Base-by-base conservation (phyloP, 2,888 invertebrate species). In the Eristalis tenax region DNA sequence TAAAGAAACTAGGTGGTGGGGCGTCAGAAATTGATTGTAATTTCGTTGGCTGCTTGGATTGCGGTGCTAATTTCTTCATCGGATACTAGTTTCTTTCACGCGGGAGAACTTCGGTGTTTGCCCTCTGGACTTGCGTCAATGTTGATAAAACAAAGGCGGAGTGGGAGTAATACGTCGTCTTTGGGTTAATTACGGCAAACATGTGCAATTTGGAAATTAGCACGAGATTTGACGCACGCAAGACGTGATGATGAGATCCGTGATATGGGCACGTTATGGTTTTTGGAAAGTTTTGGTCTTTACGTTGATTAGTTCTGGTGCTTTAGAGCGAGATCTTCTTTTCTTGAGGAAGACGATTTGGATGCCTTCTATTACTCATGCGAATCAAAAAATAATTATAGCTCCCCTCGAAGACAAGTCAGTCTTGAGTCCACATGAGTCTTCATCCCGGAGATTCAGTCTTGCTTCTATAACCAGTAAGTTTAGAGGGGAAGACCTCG, bases 141-240 rank as follows among this genome's bases (percentile, higher is more conserved):
- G 71, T 28, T 43, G 43, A 23, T 43, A 63, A 63, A 63, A 63
- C 22, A 73, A 63, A 73, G 63, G 43, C 22, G 38, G 26, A 5
- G 38, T n/a, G n/a, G n/a, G n/a, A n/a, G n/a, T n/a, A n/a, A n/a
- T n/a, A 18, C 5, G 18, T 18, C 6, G 23, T 5, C 57, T 35
- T 57, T n/a, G n/a, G 18, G 23, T 38, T 22, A 23, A 59, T 70
- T 38, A n/a, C 35, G 18, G 18, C 4, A 59, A 70, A 70, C 15
- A 23, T 69, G 69, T 56, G 18, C 32, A 70, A 38, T 26, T 70
- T 1, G 22, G n/a, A 8, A 70, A 70, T 70, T 70, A 70, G 57
- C 70, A 70, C 22, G 15, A 10, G 35, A 22, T 23, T 4, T 70
- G 70, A 70, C 70, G 70, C 38, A n/a, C 23, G 4, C 11, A 22